Evolutionary conservation across 2,888 invertebrate species (phyloP), one percentile per base, ranked within the genome.

Genomic region (Camptogramma bilineatum): DNA sequence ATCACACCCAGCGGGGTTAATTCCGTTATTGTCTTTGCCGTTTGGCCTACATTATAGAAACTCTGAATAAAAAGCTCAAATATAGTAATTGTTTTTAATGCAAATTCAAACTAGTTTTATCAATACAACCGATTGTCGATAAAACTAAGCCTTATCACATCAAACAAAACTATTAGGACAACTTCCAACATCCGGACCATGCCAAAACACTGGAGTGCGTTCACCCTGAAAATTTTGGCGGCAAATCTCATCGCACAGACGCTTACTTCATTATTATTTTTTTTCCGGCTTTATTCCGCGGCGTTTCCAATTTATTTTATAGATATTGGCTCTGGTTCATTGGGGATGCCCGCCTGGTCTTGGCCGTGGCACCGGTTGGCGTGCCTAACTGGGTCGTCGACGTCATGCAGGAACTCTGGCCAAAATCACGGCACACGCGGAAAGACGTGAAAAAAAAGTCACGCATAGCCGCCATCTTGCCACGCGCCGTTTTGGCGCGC

Each of bases 281-380:
- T 56, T 91, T 90, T 87, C 79, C 79, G 80, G 79, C 81, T 83
- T 87, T 87, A 87, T 86, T 85, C 62, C 65, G 65, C 79, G 82
- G 78, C 78, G 84, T 81, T 83, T 86, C 87, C 86, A 87, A 93
- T 93, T 93, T 92, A 89, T 93, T 93, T 93, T 91, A 93, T 93
- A 92, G 93, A 92, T 91, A 92, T 93, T 93, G 93, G 92, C 92
- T 82, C 86, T 83, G 88, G 88, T 90, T 91, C 92, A 91, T 86
- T 82, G 88, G 91, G 92, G 91, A 91, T 89, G 85, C 91, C 92
- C 88, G 84, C 74, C 83, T 90, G 91, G 88, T 88, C 91, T 92
- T 92, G 92, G 92, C 93, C 93, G 85, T 92, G 92, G 91, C 85
- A 90, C 85, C 85, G 87, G 79, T 92, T 92, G 93, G 93, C 93